These are phyloP conservation scores for Staurois parvus DNA, from an alignment of 2,797 vertebrate genomes.

Conservation along the genomic window DNA sequence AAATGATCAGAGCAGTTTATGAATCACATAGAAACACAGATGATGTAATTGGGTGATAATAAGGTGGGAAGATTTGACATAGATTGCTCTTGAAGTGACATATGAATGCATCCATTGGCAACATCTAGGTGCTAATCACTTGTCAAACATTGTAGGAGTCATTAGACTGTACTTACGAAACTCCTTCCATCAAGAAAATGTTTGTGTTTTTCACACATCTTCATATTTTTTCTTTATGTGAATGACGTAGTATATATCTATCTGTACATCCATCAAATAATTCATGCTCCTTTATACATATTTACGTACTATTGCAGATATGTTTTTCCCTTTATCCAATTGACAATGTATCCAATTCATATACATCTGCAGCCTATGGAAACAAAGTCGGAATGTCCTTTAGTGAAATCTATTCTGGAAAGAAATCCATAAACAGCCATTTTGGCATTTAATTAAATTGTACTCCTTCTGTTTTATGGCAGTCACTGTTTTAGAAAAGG, in stretches of 20 bases:
- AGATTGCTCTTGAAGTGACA: background rate
- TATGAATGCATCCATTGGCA: slow-evolving; percentile 25
- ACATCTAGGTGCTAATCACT: background rate
- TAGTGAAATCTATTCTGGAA: background rate
- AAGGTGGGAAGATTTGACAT: slow-evolving; percentile 1
- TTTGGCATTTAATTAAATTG: slow-evolving; percentile 27
- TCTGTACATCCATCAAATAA: too few species aligned
- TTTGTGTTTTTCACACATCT: background rate
- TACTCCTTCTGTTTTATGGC: background rate
- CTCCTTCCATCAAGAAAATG: background rate
- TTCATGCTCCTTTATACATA: background rate
- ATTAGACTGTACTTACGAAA: background rate
- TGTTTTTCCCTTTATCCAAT: background rate
- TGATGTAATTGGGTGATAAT: slow-evolving; percentile 33
- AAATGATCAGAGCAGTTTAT: background rate
- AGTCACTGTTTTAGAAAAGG: slow-evolving; percentile 7
- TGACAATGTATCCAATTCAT: background rate
- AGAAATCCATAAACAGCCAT: background rate
- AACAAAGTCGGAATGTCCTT: background rate
- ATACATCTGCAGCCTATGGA: background rate
- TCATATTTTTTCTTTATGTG: background rate
- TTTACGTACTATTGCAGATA: background rate
- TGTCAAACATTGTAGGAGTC: background rate
- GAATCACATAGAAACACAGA: background rate
- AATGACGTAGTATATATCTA: background rate